Evolutionary conservation across 1,140 invertebrate genomes (phyloP).

Genomic region (Aphaenogaster ashmeadi): DNA sequence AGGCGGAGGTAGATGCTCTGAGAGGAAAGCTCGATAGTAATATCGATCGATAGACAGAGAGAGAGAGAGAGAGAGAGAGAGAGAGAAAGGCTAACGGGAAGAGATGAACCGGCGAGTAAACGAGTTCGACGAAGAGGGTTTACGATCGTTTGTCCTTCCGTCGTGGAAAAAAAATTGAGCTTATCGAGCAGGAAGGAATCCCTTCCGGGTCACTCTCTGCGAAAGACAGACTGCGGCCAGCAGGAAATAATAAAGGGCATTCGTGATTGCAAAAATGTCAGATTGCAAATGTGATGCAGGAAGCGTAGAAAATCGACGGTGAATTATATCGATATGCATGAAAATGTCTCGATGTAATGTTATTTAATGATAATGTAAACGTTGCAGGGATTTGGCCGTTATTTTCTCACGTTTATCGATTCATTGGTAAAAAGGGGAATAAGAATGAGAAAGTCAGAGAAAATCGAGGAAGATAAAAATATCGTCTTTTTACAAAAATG

Average conservation of each 20-base stretch:
- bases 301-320: neutral
- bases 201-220: conserved; percentile 32
- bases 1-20: conserved; percentile 38
- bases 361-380: neutral
- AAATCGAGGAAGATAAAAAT: neutral
- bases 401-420: neutral
- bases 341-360: conserved; percentile 1
- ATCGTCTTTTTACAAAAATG: neutral
- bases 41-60: conserved; percentile 62
- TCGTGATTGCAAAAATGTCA: conserved; percentile 22
- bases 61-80: neutral
- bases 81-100: neutral
- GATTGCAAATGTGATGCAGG: conserved; percentile 14
- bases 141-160: conserved; percentile 33
- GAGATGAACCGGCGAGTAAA: conserved; percentile 36
- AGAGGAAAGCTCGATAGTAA: conserved; percentile 52
- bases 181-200: conserved; percentile 43
- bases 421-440: neutral
- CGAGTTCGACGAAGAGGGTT: neutral
- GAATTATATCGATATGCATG: neutral
- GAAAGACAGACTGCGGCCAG: conserved; percentile 29
- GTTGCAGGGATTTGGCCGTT: neutral
- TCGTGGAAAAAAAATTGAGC: conserved; percentile 15
- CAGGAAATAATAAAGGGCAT: conserved; percentile 51
- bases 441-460: neutral